Evolutionary conservation across 2,888 invertebrate species (phyloP).

Genomic region (Yponomeuta malinellus): DNA sequence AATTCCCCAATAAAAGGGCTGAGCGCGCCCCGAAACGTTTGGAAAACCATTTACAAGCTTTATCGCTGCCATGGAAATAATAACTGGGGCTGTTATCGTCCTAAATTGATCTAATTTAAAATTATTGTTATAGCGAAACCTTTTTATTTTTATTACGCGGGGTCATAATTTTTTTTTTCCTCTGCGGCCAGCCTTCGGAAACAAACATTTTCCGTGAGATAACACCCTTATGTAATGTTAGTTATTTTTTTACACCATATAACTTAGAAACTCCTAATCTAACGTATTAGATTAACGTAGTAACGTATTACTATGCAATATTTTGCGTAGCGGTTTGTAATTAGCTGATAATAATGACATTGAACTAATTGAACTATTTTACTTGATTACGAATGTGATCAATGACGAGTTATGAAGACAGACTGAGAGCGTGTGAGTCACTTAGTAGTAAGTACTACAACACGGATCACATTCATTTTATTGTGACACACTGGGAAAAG

Average conservation of each 20-base stretch:
- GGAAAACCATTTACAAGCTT: conserved; percentile 74
- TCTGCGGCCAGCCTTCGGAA: neutral
- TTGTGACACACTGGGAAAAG: too few relatives aligned
- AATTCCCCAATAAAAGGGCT: conserved; percentile 72
- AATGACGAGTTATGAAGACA: too few relatives aligned
- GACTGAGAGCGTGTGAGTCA: too few relatives aligned
- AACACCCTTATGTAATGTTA: neutral
- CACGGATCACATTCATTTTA: too few relatives aligned
- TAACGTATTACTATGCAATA: too few relatives aligned
- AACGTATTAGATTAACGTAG: too few relatives aligned
- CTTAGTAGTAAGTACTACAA: too few relatives aligned
- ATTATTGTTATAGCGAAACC: conserved; percentile 69
- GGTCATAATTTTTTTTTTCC: conserved; percentile 53
- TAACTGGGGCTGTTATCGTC: conserved; percentile 71
- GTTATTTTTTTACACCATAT: neutral
- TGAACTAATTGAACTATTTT: too few relatives aligned
- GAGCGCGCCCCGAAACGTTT: conserved; percentile 65
- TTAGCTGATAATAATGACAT: too few relatives aligned
- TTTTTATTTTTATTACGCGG: conserved; percentile 64
- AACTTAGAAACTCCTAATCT: neutral
- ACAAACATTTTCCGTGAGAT: conserved; percentile 5
- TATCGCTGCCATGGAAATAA: conserved; percentile 73
- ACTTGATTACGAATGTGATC: too few relatives aligned
- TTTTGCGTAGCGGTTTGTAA: too few relatives aligned
- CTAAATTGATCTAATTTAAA: conserved; percentile 73